Conservation (phyloP, 30 jellyfish, hydroid and myxozoan genomes). For the Calvadosia cruxmelitensis region DNA sequence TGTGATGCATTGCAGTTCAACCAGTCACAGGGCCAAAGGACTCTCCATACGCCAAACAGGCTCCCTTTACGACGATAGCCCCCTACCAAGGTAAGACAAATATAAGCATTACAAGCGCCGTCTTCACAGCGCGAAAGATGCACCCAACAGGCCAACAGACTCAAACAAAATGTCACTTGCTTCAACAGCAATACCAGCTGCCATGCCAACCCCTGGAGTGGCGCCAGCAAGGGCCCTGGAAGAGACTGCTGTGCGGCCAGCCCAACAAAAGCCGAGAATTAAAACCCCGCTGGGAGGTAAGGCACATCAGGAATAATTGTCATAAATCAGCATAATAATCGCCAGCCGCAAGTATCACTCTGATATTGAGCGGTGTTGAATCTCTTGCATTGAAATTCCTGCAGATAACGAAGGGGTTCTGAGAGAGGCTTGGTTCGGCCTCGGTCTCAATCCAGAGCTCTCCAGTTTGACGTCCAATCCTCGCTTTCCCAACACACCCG, state of each 20-base stretch:
- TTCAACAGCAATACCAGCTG: slow-evolving; percentile 1
- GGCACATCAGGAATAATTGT: too few species aligned
- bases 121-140: too few species aligned
- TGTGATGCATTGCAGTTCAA: too few species aligned
- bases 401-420: slow-evolving; percentile 85
- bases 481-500: slow-evolving; percentile 90
- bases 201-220: not conserved
- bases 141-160: not conserved
- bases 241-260: not conserved
- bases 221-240: not conserved
- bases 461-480: slow-evolving; percentile 54
- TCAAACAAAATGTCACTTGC: not conserved
- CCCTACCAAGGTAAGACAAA: too few species aligned
- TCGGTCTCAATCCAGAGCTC: slow-evolving; percentile 72
- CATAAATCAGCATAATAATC: too few species aligned
- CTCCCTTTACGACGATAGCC: too few species aligned
- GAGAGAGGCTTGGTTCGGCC: slow-evolving; percentile 93
- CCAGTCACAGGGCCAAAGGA: too few species aligned
- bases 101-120: too few species aligned
- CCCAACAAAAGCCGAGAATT: not conserved
- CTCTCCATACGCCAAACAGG: too few species aligned
- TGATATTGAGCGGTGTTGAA: too few species aligned
- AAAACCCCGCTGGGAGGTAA: too few species aligned
- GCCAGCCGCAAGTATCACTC: too few species aligned
- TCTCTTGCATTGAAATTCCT: not conserved